Percentiles rank a stretch among this genome's conserved stretches.
Evolutionary conservation across 2,888 invertebrate species (phyloP).

Genomic region (Operophtera brumata): DNA sequence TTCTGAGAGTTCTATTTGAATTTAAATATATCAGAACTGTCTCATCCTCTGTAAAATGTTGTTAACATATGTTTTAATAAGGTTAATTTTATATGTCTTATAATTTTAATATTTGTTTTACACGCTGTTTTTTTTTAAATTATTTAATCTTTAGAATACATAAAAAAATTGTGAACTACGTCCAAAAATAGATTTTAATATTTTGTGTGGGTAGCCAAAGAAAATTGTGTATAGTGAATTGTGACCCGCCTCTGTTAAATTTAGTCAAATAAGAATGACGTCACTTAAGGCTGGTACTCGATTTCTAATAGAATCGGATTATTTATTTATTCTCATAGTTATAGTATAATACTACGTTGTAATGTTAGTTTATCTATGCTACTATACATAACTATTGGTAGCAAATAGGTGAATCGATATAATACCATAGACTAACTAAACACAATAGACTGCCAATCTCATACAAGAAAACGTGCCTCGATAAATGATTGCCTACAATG

Average conservation of each 20-base stretch:
- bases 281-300: conserved; percentile 32
- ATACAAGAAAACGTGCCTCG: too few species aligned
- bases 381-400: too few species aligned
- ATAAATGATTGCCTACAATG: too few species aligned
- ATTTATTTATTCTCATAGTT: too few species aligned
- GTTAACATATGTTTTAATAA: not conserved
- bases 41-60: not conserved
- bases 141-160: not conserved
- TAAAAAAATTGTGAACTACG: conserved; percentile 12
- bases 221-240: conserved; percentile 26
- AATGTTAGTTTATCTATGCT: too few species aligned
- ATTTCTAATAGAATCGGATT: conserved; percentile 3
- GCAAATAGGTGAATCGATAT: too few species aligned
- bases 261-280: conserved; percentile 17
- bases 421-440: too few species aligned
- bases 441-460: too few species aligned
- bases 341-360: too few species aligned
- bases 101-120: conserved; percentile 2
- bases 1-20: not conserved
- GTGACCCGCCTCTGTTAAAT: conserved; percentile 39
- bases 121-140: not conserved
- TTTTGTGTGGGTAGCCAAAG: conserved; percentile 48
- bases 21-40: not conserved
- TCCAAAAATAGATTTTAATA: conserved; percentile 14
- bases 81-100: not conserved